A percentile compares a stretch with the other conserved stretches of the same genome.
Conservation (phyloP, 2,113 vertebrate species). For the Lepidothrix coronata region DNA sequence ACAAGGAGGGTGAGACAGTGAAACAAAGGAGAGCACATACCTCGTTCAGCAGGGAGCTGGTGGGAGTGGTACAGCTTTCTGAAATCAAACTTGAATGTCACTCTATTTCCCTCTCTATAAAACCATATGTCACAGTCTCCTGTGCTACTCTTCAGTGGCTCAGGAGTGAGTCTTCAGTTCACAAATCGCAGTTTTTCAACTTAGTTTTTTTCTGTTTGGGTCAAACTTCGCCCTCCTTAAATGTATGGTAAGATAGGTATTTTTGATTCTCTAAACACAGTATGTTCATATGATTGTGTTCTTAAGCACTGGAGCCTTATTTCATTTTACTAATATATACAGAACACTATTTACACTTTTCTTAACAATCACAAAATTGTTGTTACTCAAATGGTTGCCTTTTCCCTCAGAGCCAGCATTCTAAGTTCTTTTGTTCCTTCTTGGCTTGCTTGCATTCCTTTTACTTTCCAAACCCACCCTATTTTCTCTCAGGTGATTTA, state of each 20-base stretch:
- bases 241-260: neutral
- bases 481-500: neutral
- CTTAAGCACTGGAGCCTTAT: neutral
- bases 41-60: neutral
- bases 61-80: neutral
- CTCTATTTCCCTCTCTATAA: neutral
- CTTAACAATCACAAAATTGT: neutral
- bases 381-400: neutral
- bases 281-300: neutral
- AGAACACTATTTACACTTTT: neutral
- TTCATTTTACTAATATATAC: constrained; percentile 2
- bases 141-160: neutral
- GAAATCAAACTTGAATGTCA: neutral
- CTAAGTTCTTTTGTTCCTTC: neutral
- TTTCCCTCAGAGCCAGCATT: neutral
- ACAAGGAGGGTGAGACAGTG: neutral
- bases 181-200: neutral
- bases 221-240: neutral
- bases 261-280: neutral
- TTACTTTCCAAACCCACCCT: neutral
- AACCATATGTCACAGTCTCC: neutral
- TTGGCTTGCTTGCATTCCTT: neutral
- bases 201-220: neutral
- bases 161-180: neutral
- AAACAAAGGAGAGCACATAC: neutral